Evolutionary conservation across 2,888 invertebrate species (phyloP).

Genomic region (Urechis unicinctus): DNA sequence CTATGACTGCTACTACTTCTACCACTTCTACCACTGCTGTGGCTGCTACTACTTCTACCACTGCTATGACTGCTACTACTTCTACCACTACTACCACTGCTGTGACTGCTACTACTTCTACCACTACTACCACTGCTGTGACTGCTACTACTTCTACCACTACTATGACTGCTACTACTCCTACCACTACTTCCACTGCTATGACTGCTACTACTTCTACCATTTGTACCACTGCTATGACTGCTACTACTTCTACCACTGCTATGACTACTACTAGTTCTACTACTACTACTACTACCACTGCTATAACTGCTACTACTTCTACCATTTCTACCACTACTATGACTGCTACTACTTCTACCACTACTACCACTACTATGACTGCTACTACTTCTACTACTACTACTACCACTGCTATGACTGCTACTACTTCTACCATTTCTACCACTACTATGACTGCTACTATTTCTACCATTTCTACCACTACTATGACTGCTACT

Average conservation of each 20-base stretch:
- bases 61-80: background rate
- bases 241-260: constrained; percentile 3
- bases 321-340: background rate
- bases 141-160: background rate
- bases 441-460: no score
- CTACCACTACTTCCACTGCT: background rate
- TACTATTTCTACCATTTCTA: no score
- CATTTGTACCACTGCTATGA: background rate
- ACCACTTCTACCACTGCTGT: no score
- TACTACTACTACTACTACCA: constrained; percentile 4
- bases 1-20: no score
- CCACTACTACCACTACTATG: no score
- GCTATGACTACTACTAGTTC: constrained; percentile 1
- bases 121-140: background rate
- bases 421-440: no score
- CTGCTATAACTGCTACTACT: constrained; percentile 1
- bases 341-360: no score
- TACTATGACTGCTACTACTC: background rate
- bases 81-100: background rate
- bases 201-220: background rate
- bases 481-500: no score
- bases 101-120: background rate
- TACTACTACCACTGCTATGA: no score
- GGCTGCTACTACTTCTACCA: no score
- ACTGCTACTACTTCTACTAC: no score